Conservation (phyloP, 1,140 invertebrate species). For the Lutraria rhynchaena region DNA sequence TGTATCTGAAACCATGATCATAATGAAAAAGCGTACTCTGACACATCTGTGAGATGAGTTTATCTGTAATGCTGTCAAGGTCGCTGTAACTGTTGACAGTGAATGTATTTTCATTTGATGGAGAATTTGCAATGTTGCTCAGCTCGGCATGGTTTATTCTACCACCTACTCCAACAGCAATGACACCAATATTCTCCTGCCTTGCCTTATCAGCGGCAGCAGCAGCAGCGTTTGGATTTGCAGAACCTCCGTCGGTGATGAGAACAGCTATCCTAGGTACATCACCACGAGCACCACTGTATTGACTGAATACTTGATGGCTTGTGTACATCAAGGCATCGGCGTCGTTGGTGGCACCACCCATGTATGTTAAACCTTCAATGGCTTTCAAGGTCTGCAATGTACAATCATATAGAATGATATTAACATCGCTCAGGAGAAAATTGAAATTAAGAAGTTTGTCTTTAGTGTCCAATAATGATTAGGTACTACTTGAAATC, state of each 20-base stretch:
- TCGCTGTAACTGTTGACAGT: slow-evolving; percentile 65
- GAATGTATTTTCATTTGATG: slow-evolving; percentile 65
- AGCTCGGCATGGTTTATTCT: slow-evolving; percentile 68
- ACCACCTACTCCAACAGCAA: slow-evolving; percentile 74
- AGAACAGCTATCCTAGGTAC: slow-evolving; percentile 74
- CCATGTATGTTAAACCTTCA: slow-evolving; percentile 67
- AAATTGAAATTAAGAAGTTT: no score
- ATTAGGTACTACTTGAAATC: no score
- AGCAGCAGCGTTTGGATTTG: slow-evolving; percentile 57
- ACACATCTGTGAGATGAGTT: slow-evolving; percentile 68
- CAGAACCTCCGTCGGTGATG: slow-evolving; percentile 66
- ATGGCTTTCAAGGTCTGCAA: slow-evolving; percentile 66
- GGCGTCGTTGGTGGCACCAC: slow-evolving; percentile 72
- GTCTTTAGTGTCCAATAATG: no score
- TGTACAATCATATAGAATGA: neutral
- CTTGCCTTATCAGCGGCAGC: slow-evolving; percentile 60
- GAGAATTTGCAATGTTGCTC: slow-evolving; percentile 67
- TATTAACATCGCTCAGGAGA: no score
- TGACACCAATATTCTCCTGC: slow-evolving; percentile 66
- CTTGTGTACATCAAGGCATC: slow-evolving; percentile 70
- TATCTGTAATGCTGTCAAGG: slow-evolving; percentile 64
- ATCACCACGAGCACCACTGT: slow-evolving; percentile 66
- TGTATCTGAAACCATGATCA: no score
- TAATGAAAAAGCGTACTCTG: slow-evolving; percentile 63
- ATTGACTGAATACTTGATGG: slow-evolving; percentile 64